These are phyloP conservation scores for Heliconius ismenius DNA, from an alignment of 2,888 invertebrate genomes.

Conservation along the genomic window DNA sequence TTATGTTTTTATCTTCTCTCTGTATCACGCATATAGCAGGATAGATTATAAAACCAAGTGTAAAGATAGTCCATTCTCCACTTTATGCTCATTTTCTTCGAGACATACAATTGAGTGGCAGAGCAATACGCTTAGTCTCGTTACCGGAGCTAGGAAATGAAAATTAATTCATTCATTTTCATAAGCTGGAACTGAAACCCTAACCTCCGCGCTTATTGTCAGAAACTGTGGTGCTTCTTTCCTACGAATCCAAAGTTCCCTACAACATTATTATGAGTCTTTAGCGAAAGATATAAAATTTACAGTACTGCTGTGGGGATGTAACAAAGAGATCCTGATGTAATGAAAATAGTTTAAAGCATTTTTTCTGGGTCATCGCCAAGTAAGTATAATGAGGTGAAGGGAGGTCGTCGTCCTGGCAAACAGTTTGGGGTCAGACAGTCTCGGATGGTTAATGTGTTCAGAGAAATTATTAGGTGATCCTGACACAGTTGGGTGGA, in stretches of 20 bases:
- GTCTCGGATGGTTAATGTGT: conserved; percentile 20
- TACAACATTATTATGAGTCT: neutral
- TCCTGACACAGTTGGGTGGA: neutral
- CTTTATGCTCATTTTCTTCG: no score
- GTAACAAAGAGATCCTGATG: conserved; percentile 31
- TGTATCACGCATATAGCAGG: no score
- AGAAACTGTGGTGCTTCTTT: no score
- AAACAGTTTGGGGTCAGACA: conserved; percentile 31
- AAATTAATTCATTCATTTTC: neutral
- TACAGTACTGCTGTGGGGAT: neutral
- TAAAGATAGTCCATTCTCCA: no score
- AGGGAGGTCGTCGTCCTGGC: conserved; percentile 38
- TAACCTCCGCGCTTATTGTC: no score
- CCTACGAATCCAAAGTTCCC: neutral
- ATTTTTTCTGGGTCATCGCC: conserved; percentile 41
- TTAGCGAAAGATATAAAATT: neutral
- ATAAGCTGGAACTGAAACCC: no score
- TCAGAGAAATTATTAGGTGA: conserved; percentile 19
- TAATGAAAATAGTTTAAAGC: conserved; percentile 36
- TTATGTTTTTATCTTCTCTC: no score
- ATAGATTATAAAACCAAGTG: no score
- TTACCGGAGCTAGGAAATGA: neutral
- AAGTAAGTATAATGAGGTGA: conserved; percentile 37
- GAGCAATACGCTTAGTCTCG: no score
- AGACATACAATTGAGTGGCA: no score